Base-by-base conservation (phyloP, 2,113 vertebrate species). In the Oxyura jamaicensis region DNA sequence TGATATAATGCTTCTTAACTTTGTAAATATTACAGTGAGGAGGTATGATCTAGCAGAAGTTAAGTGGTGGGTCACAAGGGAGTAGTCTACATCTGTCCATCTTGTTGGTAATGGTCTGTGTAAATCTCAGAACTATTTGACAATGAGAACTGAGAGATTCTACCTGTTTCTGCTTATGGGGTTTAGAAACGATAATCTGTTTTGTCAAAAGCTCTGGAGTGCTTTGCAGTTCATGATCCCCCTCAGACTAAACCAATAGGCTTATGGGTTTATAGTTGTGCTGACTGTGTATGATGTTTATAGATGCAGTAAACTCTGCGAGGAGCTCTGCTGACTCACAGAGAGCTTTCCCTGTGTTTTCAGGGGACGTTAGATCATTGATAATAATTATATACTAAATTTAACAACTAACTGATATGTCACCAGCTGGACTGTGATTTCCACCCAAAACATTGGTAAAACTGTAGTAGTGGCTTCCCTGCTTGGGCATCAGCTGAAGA, bases 361-460 rank as follows among this genome's bases (percentile, higher is more conserved):
- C 1, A 0, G 31, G 28, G 55, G 4, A 16, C 42, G 36, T 63
- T 50, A 63, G 22, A 44, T 56, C 0, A 0, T 15, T 63, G 7
- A 6, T 78, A 41, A 6, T 35, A 59, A 35, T 76, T 53, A 29
- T 28, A 71, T 5, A 41, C 2, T 5, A 80, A 86, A 83, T 21
- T 2, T 2, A 88, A 46, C 55, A 60, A 12, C 28, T 86, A 60
- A 12, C 28, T 86, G 58, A 46, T 46, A 28, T 91, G 39, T 67
- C 14, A 78, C 13, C 68, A 52, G 39, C 6, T 58, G 21, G 42
- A 75, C 29, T 55, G 26, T 41, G 28, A 50, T 71, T 94, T 91
- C 65, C 28, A 1, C 71, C 25, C 50, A 35, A 86, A 42, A 22
- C 18, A 7, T 25, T 72, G 56, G 56, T 36, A n/a, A 72, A 82